These are phyloP conservation scores for Microplitis manilae DNA, from an alignment of 2,888 invertebrate genomes.

Conservation along the genomic window DNA sequence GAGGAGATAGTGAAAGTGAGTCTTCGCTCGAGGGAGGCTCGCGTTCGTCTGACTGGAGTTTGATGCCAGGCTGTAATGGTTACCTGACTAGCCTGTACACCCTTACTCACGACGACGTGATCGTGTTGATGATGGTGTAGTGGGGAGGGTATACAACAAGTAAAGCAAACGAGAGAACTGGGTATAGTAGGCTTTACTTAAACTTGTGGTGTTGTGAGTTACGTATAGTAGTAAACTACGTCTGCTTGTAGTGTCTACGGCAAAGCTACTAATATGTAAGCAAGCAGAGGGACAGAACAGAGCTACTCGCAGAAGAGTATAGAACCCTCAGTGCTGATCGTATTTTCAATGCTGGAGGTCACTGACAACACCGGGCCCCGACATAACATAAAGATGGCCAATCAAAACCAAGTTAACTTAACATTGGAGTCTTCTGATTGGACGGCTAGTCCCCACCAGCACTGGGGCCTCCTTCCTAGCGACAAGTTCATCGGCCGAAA, in stretches of 20 bases:
- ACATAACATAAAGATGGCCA: conserved; percentile 65
- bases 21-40: conserved; percentile 71
- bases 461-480: conserved; percentile 59
- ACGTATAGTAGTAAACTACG: conserved; percentile 21
- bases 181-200: conserved; percentile 29
- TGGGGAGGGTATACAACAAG: conserved; percentile 43
- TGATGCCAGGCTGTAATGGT: conserved; percentile 65
- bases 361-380: conserved; percentile 79
- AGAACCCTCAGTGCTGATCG: conserved; percentile 78
- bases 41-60: conserved; percentile 70
- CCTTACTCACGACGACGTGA: conserved; percentile 59
- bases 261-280: conserved; percentile 74
- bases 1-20: conserved; percentile 69
- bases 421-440: conserved; percentile 50
- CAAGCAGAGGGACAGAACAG: conserved; percentile 41
- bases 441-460: conserved; percentile 49
- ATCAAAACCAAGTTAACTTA: conserved; percentile 59
- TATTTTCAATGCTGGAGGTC: conserved; percentile 88
- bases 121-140: conserved; percentile 23
- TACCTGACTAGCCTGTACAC: conserved; percentile 63
- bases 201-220: conserved; percentile 52
- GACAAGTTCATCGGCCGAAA: conserved; percentile 85
- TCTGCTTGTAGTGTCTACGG: conserved; percentile 67
- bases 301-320: conserved; percentile 37
- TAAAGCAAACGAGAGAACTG: conserved; percentile 45